phyloP scores from a whole-genome alignment of 2,797 vertebrate genomes.

The Craterocephalus amniculus region DNA sequence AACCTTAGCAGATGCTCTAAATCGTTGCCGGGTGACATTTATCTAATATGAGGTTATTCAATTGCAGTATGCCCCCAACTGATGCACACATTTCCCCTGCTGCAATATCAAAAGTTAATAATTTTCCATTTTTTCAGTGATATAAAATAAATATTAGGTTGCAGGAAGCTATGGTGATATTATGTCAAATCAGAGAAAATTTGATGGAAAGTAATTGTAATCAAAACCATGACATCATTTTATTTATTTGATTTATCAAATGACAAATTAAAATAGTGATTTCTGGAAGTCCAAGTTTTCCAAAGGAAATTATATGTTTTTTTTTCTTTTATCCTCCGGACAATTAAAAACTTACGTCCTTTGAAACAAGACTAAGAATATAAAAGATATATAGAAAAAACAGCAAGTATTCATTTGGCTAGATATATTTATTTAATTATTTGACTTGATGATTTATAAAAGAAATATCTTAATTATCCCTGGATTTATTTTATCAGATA shows the following conservation, averaged over 20 bases:
- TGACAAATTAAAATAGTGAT: too few species aligned
- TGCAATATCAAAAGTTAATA: background rate
- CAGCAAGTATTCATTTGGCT: too few species aligned
- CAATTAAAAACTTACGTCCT: too few species aligned
- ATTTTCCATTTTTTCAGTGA: background rate
- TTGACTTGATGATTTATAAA: background rate
- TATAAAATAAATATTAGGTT: background rate
- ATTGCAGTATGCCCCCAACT: background rate
- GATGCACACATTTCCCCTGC: background rate
- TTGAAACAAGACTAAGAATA: too few species aligned
- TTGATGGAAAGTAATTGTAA: background rate
- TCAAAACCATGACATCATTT: background rate
- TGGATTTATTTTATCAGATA: background rate
- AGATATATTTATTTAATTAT: too few species aligned
- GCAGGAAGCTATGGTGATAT: background rate
- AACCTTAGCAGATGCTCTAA: conserved; percentile 11
- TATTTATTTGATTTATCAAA: too few species aligned
- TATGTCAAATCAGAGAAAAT: background rate
- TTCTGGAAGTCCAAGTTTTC: too few species aligned
- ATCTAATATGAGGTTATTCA: conserved; percentile 8
- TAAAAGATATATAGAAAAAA: too few species aligned
- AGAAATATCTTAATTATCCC: background rate
- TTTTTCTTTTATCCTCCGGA: too few species aligned
- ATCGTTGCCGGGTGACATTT: conserved; percentile 4
- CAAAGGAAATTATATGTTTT: too few species aligned